phyloP scores from a whole-genome alignment of 2,797 vertebrate species.

The Momotus momota region DNA sequence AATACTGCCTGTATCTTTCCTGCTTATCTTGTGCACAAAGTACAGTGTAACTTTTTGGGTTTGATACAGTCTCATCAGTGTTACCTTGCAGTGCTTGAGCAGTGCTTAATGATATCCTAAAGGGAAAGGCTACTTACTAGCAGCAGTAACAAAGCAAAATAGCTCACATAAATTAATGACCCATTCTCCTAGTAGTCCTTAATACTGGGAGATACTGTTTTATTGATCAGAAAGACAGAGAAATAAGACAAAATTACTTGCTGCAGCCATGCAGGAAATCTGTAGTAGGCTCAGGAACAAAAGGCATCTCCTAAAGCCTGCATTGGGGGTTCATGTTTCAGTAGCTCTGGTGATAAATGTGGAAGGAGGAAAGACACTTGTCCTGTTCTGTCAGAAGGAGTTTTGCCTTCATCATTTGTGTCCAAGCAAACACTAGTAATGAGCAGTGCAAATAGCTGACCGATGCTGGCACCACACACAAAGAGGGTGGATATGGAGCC shows the following conservation, averaged over 20 bases:
- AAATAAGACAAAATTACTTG: background rate
- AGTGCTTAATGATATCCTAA: conserved; percentile 17
- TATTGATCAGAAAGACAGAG: conserved; percentile 36
- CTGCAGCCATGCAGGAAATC: background rate
- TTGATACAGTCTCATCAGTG: background rate
- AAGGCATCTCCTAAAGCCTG: background rate
- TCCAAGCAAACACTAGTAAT: background rate
- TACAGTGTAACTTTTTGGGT: background rate
- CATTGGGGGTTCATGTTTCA: conserved; percentile 4
- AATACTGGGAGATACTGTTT: conserved; percentile 49
- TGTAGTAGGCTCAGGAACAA: background rate
- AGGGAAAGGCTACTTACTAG: conserved; percentile 33
- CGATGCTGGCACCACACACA: background rate
- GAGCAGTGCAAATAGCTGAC: background rate
- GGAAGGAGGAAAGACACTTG: background rate
- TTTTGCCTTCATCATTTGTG: background rate
- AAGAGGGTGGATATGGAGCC: background rate
- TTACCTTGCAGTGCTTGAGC: background rate
- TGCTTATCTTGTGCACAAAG: background rate
- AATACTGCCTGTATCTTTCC: background rate
- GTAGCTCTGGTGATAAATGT: background rate
- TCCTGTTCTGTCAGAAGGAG: background rate
- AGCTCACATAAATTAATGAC: conserved; percentile 28
- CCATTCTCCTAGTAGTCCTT: background rate
- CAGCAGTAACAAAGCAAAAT: conserved; percentile 24